phyloP scores from a whole-genome alignment of 2,113 vertebrate genomes.

The Rhegmatorhina hoffmannsi region DNA sequence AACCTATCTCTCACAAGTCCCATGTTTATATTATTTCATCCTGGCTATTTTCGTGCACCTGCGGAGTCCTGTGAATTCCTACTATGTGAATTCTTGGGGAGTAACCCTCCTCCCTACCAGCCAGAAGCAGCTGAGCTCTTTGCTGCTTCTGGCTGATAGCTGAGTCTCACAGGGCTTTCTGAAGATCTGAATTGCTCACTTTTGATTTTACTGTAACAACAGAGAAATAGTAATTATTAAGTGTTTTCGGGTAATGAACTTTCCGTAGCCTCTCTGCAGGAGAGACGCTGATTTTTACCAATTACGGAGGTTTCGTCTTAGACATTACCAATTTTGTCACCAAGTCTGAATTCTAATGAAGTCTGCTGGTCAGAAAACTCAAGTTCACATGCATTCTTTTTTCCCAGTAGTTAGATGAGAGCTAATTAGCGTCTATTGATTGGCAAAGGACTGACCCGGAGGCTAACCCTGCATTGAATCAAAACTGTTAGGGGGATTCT shows the following conservation, averaged over 20 bases:
- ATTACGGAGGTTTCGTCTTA: background rate
- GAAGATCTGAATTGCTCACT: too few species aligned
- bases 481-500: background rate
- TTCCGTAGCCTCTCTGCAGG: background rate
- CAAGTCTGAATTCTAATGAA: constrained; percentile 31
- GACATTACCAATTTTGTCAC: background rate
- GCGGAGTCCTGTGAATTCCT: too few species aligned
- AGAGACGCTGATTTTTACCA: background rate
- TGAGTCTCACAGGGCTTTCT: too few species aligned
- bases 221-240: background rate
- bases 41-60: too few species aligned
- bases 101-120: too few species aligned
- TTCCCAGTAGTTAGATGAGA: constrained; percentile 11
- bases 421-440: constrained; percentile 53
- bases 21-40: too few species aligned
- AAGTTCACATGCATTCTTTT: background rate
- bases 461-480: constrained; percentile 30
- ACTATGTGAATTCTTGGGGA: too few species aligned
- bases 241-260: background rate
- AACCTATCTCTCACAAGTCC: too few species aligned
- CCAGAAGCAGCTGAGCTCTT: too few species aligned
- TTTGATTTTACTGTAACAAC: too few species aligned
- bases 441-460: constrained; percentile 12
- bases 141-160: too few species aligned
- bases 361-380: background rate